These are phyloP conservation scores for Drosophila bifasciata DNA, from an alignment of 1,140 invertebrate genomes.

Conservation along the genomic window DNA sequence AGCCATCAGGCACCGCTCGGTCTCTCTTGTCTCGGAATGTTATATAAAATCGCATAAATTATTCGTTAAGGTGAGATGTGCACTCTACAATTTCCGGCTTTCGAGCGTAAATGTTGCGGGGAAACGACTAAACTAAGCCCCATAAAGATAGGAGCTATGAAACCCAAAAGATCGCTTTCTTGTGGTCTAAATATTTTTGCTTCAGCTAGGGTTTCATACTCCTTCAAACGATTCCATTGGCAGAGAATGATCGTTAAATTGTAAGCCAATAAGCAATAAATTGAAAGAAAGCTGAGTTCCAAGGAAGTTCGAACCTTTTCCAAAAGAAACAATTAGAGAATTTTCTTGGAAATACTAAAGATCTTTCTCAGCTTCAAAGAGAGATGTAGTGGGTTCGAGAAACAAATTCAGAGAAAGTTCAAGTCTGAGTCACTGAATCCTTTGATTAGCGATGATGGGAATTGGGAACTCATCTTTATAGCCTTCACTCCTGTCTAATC, in stretches of 20 bases:
- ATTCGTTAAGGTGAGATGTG: conserved; percentile 47
- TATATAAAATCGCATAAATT: conserved; percentile 63
- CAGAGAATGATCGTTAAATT: conserved; percentile 24
- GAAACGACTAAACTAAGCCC: conserved; percentile 10
- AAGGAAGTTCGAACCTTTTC: conserved; percentile 9
- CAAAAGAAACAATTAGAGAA: not conserved
- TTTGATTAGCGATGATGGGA: no score
- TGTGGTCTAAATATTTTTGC: conserved; percentile 58
- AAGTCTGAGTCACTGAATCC: no score
- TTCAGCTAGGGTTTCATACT: conserved; percentile 29
- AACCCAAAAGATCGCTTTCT: conserved; percentile 42
- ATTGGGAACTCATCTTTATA: no score
- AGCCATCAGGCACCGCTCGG: conserved; percentile 38
- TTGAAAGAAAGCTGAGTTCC: conserved; percentile 19
- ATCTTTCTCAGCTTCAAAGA: not conserved
- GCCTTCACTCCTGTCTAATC: no score
- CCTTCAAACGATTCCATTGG: conserved; percentile 9
- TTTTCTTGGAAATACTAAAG: conserved; percentile 3
- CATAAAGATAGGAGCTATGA: conserved; percentile 62
- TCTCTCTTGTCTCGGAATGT: conserved; percentile 43
- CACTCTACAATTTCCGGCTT: conserved; percentile 72
- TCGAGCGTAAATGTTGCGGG: conserved; percentile 16
- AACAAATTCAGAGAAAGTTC: no score
- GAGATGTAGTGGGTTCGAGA: no score
- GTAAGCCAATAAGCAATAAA: conserved; percentile 10